Percentiles rank a stretch among this genome's conserved stretches.
Conservation (phyloP, 2,797 vertebrate genomes). For the Anas bahamensis region DNA sequence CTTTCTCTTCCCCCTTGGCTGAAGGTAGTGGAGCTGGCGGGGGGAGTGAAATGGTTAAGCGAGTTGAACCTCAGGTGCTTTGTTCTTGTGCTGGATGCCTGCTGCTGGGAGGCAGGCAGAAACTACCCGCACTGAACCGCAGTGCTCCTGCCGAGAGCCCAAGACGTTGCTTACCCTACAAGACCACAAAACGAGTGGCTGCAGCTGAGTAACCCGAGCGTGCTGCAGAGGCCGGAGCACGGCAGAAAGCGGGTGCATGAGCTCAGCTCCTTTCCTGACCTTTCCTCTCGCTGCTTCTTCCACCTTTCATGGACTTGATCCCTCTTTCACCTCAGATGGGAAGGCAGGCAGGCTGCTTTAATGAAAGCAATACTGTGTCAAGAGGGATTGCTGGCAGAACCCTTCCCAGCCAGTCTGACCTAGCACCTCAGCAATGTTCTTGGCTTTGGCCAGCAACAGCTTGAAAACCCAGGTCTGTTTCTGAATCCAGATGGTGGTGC, state of each 20-base stretch:
- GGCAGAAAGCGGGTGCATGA: background rate
- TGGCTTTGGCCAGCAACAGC: conserved; percentile 83
- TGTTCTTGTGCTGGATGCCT: conserved; percentile 58
- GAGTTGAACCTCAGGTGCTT: conserved; percentile 53
- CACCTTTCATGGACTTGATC: conserved; percentile 32
- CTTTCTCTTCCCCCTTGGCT: background rate
- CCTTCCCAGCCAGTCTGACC: conserved; percentile 80
- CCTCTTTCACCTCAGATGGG: conserved; percentile 58
- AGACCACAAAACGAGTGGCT: conserved; percentile 21
- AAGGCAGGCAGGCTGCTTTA: conserved; percentile 63
- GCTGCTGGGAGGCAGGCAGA: conserved; percentile 42
- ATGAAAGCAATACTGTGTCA: conserved; percentile 69
- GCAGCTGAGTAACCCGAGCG: background rate
- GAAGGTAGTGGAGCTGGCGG: conserved; percentile 24
- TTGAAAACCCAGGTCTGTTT: conserved; percentile 85
- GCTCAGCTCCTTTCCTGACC: conserved; percentile 5
- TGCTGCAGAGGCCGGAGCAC: background rate
- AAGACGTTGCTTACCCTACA: background rate
- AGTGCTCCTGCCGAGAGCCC: background rate
- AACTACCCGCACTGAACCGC: background rate
- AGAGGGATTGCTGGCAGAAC: conserved; percentile 74
- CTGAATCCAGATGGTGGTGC: conserved; percentile 83
- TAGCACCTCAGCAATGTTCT: conserved; percentile 81
- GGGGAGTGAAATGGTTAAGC: conserved; percentile 43
- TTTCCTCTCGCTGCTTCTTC: background rate